Evolutionary conservation across 2,797 vertebrate species (phyloP).

Genomic region (Cuniculus paca): DNA sequence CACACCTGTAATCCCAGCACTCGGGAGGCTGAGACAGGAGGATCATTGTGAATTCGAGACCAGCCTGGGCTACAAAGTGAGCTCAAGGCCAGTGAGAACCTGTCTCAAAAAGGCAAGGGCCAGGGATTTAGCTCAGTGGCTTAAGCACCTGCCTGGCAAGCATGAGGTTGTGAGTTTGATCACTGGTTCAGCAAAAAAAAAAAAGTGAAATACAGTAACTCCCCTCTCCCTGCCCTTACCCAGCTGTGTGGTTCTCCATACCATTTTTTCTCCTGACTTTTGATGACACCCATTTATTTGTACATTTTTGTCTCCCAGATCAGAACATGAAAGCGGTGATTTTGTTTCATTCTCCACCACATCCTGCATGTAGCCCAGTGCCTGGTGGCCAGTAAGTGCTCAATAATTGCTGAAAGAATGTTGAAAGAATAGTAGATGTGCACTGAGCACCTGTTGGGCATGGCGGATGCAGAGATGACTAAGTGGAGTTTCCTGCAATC

Average conservation of each 20-base stretch:
- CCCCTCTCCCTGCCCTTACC: neutral
- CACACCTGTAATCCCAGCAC: too few species aligned
- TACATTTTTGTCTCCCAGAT: neutral
- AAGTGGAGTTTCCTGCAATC: neutral
- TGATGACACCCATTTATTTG: neutral
- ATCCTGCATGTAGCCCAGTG: neutral
- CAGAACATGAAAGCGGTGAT: neutral
- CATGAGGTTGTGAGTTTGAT: too few species aligned
- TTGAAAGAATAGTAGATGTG: neutral
- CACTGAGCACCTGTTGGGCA: neutral
- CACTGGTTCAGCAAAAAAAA: too few species aligned
- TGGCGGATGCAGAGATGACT: neutral
- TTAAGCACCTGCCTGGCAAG: too few species aligned
- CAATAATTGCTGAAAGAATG: neutral
- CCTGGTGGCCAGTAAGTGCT: neutral
- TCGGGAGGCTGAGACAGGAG: too few species aligned
- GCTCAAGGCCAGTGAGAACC: too few species aligned
- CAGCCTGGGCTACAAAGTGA: too few species aligned
- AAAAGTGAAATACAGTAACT: too few species aligned
- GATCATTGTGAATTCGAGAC: too few species aligned
- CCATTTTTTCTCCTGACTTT: neutral
- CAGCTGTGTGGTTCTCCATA: neutral
- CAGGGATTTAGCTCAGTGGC: too few species aligned
- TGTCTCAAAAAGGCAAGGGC: too few species aligned
- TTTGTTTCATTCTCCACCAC: neutral